Conservation (phyloP, 2,797 vertebrate species). For the Melanotaenia trifasciata region DNA sequence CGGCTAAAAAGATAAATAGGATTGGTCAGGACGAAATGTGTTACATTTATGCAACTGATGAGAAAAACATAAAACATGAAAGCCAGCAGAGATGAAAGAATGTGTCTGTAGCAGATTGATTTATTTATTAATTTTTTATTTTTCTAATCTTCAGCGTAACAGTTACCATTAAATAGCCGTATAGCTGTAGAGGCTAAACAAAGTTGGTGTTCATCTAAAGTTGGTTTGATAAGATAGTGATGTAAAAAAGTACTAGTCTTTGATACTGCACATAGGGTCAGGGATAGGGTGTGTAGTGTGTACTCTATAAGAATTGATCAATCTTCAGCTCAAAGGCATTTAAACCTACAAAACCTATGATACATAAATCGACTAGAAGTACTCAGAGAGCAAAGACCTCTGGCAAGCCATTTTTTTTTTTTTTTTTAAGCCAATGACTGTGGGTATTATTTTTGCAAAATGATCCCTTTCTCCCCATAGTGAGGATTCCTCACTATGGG, state of each 20-base stretch:
- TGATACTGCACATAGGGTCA: slow-evolving; percentile 21
- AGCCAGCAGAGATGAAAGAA: background rate
- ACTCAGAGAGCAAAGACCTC: too few species aligned
- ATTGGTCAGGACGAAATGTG: background rate
- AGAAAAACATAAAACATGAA: background rate
- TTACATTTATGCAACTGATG: background rate
- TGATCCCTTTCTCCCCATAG: too few species aligned
- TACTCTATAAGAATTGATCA: background rate
- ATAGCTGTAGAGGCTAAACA: slow-evolving; percentile 27
- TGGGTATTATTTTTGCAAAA: too few species aligned
- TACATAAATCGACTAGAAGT: too few species aligned
- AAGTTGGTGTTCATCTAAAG: slow-evolving; percentile 48
- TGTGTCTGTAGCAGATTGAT: background rate
- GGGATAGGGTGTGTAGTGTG: background rate
- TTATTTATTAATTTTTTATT: background rate
- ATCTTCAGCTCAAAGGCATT: background rate
- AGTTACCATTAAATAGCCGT: background rate
- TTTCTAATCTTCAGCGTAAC: background rate
- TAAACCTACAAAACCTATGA: background rate
- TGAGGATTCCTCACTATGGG: too few species aligned
- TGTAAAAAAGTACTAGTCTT: slow-evolving; percentile 34
- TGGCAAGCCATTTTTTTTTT: too few species aligned
- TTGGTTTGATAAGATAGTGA: slow-evolving; percentile 31
- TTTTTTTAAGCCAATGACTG: too few species aligned
- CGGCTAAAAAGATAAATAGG: slow-evolving; percentile 67